Evolutionary conservation across 2,797 vertebrate species (phyloP), one percentile per base, ranked within the genome.

Genomic region (Perdix hodgsoniae): DNA sequence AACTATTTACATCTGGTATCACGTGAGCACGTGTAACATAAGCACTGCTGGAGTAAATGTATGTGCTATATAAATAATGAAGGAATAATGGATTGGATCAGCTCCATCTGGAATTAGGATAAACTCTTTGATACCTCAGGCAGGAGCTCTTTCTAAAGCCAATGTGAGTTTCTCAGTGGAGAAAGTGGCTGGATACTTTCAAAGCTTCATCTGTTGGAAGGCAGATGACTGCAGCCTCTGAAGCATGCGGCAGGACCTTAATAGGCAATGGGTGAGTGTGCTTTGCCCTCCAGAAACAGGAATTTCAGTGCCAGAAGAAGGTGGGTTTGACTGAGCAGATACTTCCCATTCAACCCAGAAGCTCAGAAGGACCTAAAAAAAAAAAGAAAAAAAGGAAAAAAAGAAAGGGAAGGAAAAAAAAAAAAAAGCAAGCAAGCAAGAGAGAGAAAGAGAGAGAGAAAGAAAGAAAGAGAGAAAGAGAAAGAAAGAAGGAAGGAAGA

Each of bases 1-100:
- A 94, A 88, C 88, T 91, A 45, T 90, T 93, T 90, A 79, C 83
- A 57, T 90, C 77, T 92, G 85, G 33, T 79, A 73, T 64, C 90
- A 71, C 47, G 27, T 7, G 74, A 76, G 88, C 67, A 76, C 90
- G 81, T 67, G 88, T 65, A 57, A 84, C 83, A 64, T 26, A 82
- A 93, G 74, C 83, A 89, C 47, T 57, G 80, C 78, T 74, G 52
- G 40, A 57, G 31, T 15, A 56, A 59, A 27, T 9, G 42, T 21
- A 70, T 70, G 79, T 50, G 73, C 45, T 18, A 2, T 17, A 50
- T 73, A 91, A 94, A 91, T 59, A 93, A 81, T 11, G 50, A 65
- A 45, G 61, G 82, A 91, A 85, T 60, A 88, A 69, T 67, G 91
- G 49, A 52, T 75, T 91, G 88, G 86, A 88, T 76, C 85, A 52